Evolutionary conservation across 2,113 vertebrate species (phyloP).

Genomic region (Anguilla rostrata): DNA sequence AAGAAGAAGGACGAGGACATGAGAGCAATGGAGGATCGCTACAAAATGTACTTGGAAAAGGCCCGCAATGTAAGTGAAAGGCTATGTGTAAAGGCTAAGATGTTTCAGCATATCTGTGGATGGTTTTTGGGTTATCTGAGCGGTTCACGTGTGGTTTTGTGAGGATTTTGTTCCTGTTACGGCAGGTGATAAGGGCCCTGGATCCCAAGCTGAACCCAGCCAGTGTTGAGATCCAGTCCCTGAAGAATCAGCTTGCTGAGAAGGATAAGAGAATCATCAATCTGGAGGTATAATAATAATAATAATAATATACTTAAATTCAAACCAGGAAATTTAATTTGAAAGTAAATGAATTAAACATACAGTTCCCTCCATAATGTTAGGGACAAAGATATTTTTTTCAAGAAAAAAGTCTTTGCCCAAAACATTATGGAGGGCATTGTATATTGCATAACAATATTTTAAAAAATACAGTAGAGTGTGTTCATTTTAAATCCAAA

Average conservation of each 20-base stretch:
- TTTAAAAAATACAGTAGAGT: too few species aligned
- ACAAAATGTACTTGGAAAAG: conserved; percentile 98
- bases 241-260: conserved; percentile 84
- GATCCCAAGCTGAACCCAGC: conserved; percentile 95
- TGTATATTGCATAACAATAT: too few species aligned
- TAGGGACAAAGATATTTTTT: too few species aligned
- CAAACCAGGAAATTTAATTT: too few species aligned
- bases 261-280: conserved; percentile 85
- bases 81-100: not conserved
- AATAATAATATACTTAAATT: not conserved
- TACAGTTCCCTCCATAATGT: too few species aligned
- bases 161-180: not conserved
- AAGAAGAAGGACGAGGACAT: conserved; percentile 98
- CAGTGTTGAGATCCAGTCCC: conserved; percentile 89
- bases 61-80: conserved; percentile 85
- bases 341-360: too few species aligned
- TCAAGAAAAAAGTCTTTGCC: too few species aligned
- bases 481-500: too few species aligned
- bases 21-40: conserved; percentile 96
- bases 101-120: not conserved
- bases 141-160: not conserved
- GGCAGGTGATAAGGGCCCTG: conserved; percentile 90
- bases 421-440: too few species aligned
- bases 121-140: not conserved
- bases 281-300: conserved; percentile 76